Percentiles rank a stretch among this genome's conserved stretches.
Evolutionary conservation across 2,797 vertebrate species (phyloP).

Genomic region (Apodemus agrarius): DNA sequence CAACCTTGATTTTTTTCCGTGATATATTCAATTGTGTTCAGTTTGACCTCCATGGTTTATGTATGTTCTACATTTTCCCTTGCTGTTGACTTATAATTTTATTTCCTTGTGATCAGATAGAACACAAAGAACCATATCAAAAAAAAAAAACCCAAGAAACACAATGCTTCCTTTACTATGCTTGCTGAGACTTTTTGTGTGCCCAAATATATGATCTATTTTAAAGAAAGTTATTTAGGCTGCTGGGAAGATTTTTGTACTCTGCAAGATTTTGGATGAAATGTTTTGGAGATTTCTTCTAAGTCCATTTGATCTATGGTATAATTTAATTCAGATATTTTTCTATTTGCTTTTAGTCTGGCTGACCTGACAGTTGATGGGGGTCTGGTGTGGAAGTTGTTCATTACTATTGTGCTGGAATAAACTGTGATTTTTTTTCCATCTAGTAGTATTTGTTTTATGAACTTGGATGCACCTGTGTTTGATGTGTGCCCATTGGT

Average conservation of each 20-base stretch:
- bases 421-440: neutral
- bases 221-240: neutral
- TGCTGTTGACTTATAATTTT: neutral
- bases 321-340: neutral
- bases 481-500: neutral
- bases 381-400: neutral
- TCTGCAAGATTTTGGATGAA: neutral
- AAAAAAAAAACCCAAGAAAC: neutral
- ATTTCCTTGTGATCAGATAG: neutral
- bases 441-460: neutral
- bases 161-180: neutral
- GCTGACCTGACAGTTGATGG: neutral
- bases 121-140: neutral
- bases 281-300: neutral
- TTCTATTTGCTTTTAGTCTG: neutral
- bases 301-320: neutral
- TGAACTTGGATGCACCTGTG: neutral
- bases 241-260: neutral
- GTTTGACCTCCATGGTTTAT: neutral
- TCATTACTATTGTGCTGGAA: neutral
- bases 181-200: neutral
- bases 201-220: neutral
- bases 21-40: neutral
- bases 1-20: neutral
- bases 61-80: neutral